Evolutionary conservation across 2,888 invertebrate species (phyloP), one percentile per base, ranked within the genome.

Genomic region (Plusia festucae): DNA sequence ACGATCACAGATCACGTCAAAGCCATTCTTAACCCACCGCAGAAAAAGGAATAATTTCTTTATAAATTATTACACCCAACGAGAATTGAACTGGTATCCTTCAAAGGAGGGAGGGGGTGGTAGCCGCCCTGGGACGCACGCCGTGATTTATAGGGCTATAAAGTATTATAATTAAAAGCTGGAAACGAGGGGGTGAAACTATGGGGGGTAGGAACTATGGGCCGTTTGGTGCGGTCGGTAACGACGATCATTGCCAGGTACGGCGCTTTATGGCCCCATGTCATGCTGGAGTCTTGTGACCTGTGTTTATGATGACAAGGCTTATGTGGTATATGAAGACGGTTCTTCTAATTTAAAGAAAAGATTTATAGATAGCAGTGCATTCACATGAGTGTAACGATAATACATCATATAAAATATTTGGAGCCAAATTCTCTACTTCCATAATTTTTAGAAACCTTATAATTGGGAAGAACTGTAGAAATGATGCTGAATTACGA

Each of bases 81-180:
- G 94, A 95, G 96, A 96, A 96, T 96, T 96, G 96, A 96, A 96
- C 96, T 93, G 96, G 96, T 96, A 96, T 96, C 96, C 93, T 93
- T 94, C 93, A 92, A 93, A 93, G 91, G 90, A 85, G 86, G 81
- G 68, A 22, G 67, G 75, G 76, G 79, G 88, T 81, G 78, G 86
- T 86, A 79, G 87, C 88, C 87, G 85, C 84, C 87, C 87, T 89
- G 92, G 95, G 93, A 91, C 92, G 93, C 91, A 82, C 87, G 83
- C 84, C 89, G 93, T 96, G 96, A 97, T 97, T 97, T 96, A 97
- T 96, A 96, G 96, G 96, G 96, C 96, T 96, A 96, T 97, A 96
- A 96, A 97, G 96, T 96, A 97, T 97, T 96, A 96, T 97, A 97
- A 96, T 97, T 96, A 97, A 97, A 96, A 96, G 96, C 96, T 90